Evolutionary conservation across 2,797 vertebrate genomes (phyloP).

Genomic region (Poeciliopsis gracilis): DNA sequence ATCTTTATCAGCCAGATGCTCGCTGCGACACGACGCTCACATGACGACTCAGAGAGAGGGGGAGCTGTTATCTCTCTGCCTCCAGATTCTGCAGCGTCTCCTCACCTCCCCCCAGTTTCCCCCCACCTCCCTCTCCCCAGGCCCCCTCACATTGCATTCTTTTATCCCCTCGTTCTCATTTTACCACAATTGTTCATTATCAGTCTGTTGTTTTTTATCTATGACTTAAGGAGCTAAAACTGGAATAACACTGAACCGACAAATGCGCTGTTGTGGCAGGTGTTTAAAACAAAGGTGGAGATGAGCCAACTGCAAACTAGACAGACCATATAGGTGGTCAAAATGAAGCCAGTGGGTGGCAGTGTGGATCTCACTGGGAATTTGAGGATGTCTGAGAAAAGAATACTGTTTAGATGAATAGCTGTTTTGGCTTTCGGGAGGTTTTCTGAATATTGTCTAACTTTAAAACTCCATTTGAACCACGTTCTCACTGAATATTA

Average conservation of each 20-base stretch:
- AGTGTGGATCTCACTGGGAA: background rate
- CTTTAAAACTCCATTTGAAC: background rate
- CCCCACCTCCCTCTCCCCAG: background rate
- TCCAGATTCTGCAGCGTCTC: conserved; percentile 53
- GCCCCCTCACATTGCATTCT: conserved; percentile 18
- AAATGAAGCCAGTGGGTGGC: conserved; percentile 1
- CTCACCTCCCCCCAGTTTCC: background rate
- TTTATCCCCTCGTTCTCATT: conserved; percentile 19
- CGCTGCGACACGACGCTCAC: conserved; percentile 51
- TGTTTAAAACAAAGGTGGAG: background rate
- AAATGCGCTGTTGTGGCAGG: background rate
- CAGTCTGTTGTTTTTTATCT: background rate
- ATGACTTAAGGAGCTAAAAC: background rate
- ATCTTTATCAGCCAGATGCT: conserved; percentile 63
- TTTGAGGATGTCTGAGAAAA: background rate
- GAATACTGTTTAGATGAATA: background rate
- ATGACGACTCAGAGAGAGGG: conserved; percentile 50
- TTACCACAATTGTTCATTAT: conserved; percentile 12
- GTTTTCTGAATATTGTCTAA: background rate
- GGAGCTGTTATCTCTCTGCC: conserved; percentile 61
- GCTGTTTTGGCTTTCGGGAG: background rate
- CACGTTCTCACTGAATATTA: background rate
- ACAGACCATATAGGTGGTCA: background rate
- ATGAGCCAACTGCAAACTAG: conserved; percentile 1
- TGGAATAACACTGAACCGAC: background rate